These are phyloP conservation scores for Pteronura brasiliensis DNA, from an alignment of 2,113 vertebrate genomes.

Conservation along the genomic window DNA sequence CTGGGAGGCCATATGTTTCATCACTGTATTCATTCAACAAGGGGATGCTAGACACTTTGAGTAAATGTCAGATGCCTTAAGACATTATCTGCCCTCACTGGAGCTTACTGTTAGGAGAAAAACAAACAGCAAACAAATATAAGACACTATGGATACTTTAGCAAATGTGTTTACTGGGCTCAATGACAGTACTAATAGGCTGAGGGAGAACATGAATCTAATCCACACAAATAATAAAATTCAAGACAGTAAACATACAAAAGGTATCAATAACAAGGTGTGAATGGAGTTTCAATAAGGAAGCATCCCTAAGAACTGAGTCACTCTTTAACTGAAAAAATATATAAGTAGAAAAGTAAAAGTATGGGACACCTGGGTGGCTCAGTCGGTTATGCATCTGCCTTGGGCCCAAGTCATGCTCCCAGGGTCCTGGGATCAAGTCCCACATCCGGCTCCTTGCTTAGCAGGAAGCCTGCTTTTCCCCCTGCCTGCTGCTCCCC, in stretches of 20 bases:
- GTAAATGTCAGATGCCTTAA: neutral
- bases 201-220: neutral
- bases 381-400: too few relatives aligned
- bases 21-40: neutral
- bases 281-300: neutral
- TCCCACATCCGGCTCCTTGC: too few relatives aligned
- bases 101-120: neutral
- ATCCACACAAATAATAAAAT: neutral
- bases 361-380: too few relatives aligned
- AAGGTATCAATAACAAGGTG: neutral
- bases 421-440: too few relatives aligned
- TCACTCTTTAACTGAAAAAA: constrained; percentile 20
- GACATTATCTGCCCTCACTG: neutral
- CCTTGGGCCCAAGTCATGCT: too few relatives aligned
- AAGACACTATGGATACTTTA: neutral
- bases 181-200: neutral
- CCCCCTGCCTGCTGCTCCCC: too few relatives aligned
- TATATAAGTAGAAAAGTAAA: neutral
- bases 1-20: neutral
- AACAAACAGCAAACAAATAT: neutral
- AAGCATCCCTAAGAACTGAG: neutral
- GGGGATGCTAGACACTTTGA: neutral
- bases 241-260: neutral
- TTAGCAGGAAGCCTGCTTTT: too few relatives aligned
- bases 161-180: neutral